These are phyloP conservation scores for Drosophila mimetica DNA, from an alignment of 2,888 invertebrate genomes.

Conservation along the genomic window DNA sequence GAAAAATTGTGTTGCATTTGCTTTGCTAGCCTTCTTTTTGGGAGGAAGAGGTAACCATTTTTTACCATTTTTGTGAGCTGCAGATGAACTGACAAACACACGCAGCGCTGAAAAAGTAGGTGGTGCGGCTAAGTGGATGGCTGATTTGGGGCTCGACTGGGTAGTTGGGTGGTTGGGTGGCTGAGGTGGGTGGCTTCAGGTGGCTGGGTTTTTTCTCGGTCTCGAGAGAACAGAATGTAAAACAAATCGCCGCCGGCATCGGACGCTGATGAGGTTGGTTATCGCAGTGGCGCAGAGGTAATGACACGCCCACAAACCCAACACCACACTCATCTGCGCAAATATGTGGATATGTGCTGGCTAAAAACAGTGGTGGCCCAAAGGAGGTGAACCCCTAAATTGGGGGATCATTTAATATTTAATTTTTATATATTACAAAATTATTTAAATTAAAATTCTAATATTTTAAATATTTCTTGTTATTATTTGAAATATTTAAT, in stretches of 20 bases:
- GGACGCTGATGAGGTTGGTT: conserved; percentile 34
- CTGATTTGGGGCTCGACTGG: background rate
- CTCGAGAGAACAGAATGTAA: conserved; percentile 32
- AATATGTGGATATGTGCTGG: background rate
- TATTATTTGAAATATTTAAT: too few relatives aligned
- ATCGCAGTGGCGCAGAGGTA: conserved; percentile 19
- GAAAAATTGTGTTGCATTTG: conserved; percentile 23
- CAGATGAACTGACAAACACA: conserved; percentile 18
- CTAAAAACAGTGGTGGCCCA: background rate
- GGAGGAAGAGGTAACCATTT: background rate
- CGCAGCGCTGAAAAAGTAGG: background rate
- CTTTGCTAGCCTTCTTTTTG: background rate
- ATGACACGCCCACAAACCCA: conserved; percentile 23
- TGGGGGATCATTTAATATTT: too few relatives aligned
- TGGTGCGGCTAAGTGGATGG: background rate
- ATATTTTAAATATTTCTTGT: too few relatives aligned
- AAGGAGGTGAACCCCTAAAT: background rate
- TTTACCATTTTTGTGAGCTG: conserved; percentile 1
- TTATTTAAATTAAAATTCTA: too few relatives aligned
- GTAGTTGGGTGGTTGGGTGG: background rate
- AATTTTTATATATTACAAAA: too few relatives aligned
- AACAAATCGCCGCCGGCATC: conserved; percentile 43
- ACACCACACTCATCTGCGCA: background rate
- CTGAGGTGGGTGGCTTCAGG: background rate
- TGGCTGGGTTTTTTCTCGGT: background rate